Evolutionary conservation across 1,140 invertebrate genomes (phyloP), one percentile per base, ranked within the genome.

Genomic region (Homarus americanus): DNA sequence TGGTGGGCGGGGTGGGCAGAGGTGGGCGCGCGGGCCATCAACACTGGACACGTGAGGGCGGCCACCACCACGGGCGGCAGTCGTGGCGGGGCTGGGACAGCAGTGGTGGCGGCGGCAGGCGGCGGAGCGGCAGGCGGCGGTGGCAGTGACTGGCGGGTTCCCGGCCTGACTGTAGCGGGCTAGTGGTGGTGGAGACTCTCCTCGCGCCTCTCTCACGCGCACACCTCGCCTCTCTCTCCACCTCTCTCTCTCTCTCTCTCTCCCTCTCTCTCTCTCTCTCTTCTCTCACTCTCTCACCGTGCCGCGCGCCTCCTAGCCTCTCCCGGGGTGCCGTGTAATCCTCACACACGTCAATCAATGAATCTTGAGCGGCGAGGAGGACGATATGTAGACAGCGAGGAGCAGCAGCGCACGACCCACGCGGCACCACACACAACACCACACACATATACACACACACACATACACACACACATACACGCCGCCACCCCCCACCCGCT

Each of bases 311-410:
- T 88, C 73, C 89, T 91, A 91, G 89, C 89, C 89, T 91, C 89
- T 91, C 89, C 89, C 89, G 34, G 89, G 89, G 89, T 91, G 82
- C 89, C 89, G 82, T 91, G 89, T 91, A 91, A 91, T 91, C 89
- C 89, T 82, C 89, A 85, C 89, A 91, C 89, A 85, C 89, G 83
- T 91, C 89, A 91, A 91, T 91, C 89, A 91, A 91, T 91, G 89
- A 78, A 85, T 86, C 82, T 86, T 91, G 82, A 91, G 82, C 89
- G 82, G 28, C 44, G 24, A 49, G 44, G 44, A 49, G 44, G 44
- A 49, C 44, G 44, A 24, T 24, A 78, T 40, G 36, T 32, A 78
- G 36, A 41, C 75, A 41, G 40, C 7, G 75, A 15, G 38, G 36
- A 32, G n/a, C n/a, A n/a, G 66, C 66, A 34, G 73, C 73, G 73